Conservation (phyloP, 2,888 invertebrate species). For the Phragmatobia fuliginosa region DNA sequence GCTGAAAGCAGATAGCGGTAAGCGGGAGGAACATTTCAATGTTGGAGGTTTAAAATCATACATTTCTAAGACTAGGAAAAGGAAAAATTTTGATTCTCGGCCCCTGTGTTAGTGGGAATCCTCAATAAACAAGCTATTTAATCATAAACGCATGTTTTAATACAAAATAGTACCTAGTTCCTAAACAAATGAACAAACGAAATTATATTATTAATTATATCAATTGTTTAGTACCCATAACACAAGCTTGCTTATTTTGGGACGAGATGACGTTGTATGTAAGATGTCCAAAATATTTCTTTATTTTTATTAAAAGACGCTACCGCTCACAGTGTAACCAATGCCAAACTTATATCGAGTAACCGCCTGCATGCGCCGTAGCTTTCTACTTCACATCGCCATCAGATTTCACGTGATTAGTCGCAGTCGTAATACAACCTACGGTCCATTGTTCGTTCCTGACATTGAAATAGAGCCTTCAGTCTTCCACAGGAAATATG, state of each 20-base stretch:
- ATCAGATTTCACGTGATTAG: constrained; percentile 45
- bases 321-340: constrained; percentile 6
- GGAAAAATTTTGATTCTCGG: too few relatives aligned
- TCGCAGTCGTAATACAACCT: constrained; percentile 20
- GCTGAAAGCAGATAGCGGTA: constrained; percentile 5
- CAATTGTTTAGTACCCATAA: too few relatives aligned
- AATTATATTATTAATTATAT: too few relatives aligned
- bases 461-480: constrained; percentile 3
- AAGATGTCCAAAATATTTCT: too few relatives aligned
- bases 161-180: too few relatives aligned
- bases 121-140: too few relatives aligned
- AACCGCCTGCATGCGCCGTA: constrained; percentile 34
- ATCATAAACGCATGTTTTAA: too few relatives aligned
- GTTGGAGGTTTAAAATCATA: not conserved
- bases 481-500: constrained; percentile 12
- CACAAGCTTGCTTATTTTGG: too few relatives aligned
- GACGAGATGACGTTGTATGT: too few relatives aligned
- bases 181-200: too few relatives aligned
- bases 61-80: too few relatives aligned
- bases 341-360: not conserved
- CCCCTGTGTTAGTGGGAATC: too few relatives aligned
- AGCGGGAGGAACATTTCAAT: not conserved
- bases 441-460: constrained; percentile 39
- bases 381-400: constrained; percentile 47
- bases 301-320: not conserved